phyloP scores from a whole-genome alignment of 2,113 vertebrate genomes.

The Rhinichthys klamathensis region DNA sequence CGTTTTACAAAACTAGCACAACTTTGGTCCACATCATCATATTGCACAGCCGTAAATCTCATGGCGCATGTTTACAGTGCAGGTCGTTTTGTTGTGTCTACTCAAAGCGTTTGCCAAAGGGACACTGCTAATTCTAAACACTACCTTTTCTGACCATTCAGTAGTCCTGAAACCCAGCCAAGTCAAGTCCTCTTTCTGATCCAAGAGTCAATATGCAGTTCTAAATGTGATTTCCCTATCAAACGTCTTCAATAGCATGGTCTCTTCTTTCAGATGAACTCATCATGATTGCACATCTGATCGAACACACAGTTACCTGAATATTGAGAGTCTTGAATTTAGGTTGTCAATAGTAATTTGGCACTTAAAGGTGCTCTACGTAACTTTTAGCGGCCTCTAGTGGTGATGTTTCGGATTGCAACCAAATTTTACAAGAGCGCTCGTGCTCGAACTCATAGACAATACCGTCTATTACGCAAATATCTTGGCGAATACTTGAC shows the following conservation, averaged over 20 bases:
- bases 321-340: neutral
- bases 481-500: too few species aligned
- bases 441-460: too few species aligned
- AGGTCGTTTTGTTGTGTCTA: slow-evolving; percentile 55
- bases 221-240: slow-evolving; percentile 26
- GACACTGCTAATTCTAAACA: slow-evolving; percentile 50
- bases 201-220: slow-evolving; percentile 30
- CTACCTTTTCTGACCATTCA: slow-evolving; percentile 55
- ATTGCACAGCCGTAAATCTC: slow-evolving; percentile 45
- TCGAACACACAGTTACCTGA: neutral
- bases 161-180: slow-evolving; percentile 40
- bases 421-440: too few species aligned
- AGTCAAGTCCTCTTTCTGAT: slow-evolving; percentile 38
- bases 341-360: neutral
- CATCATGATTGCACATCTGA: neutral
- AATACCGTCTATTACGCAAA: too few species aligned
- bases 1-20: slow-evolving; percentile 39
- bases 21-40: slow-evolving; percentile 41
- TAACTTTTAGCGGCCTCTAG: too few species aligned
- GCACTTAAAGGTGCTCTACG: slow-evolving; percentile 13
- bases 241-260: slow-evolving; percentile 29
- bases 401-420: too few species aligned
- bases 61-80: slow-evolving; percentile 49
- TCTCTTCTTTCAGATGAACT: slow-evolving; percentile 19
- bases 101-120: slow-evolving; percentile 42